Evolutionary conservation across 2,888 invertebrate species (phyloP).

Genomic region (Caenorhabditis angaria): DNA sequence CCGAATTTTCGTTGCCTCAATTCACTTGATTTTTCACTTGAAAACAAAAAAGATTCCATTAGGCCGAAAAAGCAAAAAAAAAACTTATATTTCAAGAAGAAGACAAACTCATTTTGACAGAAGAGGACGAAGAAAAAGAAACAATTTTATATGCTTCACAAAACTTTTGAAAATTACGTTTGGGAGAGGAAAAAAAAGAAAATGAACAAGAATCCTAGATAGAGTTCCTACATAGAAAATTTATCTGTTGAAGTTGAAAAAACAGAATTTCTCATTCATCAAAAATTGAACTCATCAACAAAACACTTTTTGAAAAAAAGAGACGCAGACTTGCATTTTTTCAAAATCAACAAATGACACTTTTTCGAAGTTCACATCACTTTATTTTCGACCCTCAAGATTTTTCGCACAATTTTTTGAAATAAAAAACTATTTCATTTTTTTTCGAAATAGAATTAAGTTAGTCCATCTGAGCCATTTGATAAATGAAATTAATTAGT

Average conservation of each 20-base stretch:
- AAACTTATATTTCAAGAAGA: slow-evolving; percentile 6
- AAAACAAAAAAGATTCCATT: slow-evolving; percentile 4
- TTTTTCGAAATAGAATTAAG: background rate
- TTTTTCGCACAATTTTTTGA: too few species aligned
- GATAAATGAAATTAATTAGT: slow-evolving; percentile 4
- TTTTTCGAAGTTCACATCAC: background rate
- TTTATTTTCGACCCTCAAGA: too few species aligned
- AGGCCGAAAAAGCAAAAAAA: slow-evolving; percentile 2
- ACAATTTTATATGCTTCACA: slow-evolving; percentile 5
- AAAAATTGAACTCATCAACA: background rate
- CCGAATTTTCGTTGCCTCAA: slow-evolving; percentile 1
- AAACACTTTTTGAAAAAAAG: background rate
- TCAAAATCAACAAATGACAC: background rate
- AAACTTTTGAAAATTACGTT: slow-evolving; percentile 2
- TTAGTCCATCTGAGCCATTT: slow-evolving; percentile 1
- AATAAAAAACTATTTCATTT: background rate
- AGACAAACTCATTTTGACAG: slow-evolving; percentile 3
- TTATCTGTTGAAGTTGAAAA: too few species aligned
- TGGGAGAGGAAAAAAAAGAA: too few species aligned
- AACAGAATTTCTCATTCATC: background rate
- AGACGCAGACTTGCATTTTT: background rate
- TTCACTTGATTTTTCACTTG: slow-evolving; percentile 4
- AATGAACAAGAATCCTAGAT: too few species aligned
- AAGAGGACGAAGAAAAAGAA: background rate
- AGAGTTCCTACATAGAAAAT: too few species aligned